Percentiles rank a stretch among this genome's conserved stretches.
Conservation (phyloP, 1,140 invertebrate genomes). For the Zaprionus nigranus region DNA sequence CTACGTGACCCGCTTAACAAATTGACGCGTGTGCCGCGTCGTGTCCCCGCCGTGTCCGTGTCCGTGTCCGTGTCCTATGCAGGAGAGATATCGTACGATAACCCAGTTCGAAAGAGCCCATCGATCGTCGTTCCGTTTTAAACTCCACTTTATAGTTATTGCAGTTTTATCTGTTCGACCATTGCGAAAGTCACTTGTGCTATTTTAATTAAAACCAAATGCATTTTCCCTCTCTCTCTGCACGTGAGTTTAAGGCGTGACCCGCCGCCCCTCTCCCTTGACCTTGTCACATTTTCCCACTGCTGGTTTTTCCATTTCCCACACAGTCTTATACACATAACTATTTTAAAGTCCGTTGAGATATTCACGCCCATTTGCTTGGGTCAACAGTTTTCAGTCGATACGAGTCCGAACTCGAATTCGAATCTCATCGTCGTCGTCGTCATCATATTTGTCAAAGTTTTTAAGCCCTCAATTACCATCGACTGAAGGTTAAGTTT, state of each 20-base stretch:
- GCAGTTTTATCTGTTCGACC: slow-evolving; percentile 74
- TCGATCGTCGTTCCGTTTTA: slow-evolving; percentile 45
- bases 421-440: not conserved
- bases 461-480: slow-evolving; percentile 55
- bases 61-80: too few relatives aligned
- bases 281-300: slow-evolving; percentile 18
- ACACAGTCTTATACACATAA: slow-evolving; percentile 31
- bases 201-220: slow-evolving; percentile 73
- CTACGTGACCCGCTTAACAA: slow-evolving; percentile 79
- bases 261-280: not conserved
- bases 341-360: slow-evolving; percentile 10
- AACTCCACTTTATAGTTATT: slow-evolving; percentile 73
- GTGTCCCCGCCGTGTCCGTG: not conserved
- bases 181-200: slow-evolving; percentile 73
- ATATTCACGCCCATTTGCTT: slow-evolving; percentile 59
- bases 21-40: slow-evolving; percentile 65
- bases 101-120: not conserved
- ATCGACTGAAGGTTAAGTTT: slow-evolving; percentile 17
- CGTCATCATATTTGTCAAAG: slow-evolving; percentile 44
- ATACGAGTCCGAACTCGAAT: not conserved
- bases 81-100: slow-evolving; percentile 1
- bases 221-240: slow-evolving; percentile 43
- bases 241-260: slow-evolving; percentile 53
- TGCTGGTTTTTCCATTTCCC: slow-evolving; percentile 46
- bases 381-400: slow-evolving; percentile 32